Base-by-base conservation (phyloP, 1,140 invertebrate species). In the Anadara kagoshimensis region DNA sequence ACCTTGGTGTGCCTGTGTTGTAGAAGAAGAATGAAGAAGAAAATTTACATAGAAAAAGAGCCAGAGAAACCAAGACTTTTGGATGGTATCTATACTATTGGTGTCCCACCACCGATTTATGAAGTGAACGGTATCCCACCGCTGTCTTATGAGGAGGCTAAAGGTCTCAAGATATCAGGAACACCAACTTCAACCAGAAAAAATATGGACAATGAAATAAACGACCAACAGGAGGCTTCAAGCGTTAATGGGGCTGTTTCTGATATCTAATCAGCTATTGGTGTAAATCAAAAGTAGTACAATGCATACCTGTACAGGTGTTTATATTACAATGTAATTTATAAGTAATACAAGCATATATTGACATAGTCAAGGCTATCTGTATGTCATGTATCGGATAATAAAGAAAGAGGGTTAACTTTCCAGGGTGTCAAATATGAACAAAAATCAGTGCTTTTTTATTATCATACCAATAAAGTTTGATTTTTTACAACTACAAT, bases 71-170 rank as follows among this genome's bases (percentile, higher is more conserved):
- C 69, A n/a, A 69, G 62, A 53, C 24, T 78, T 20, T 62, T 70
- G 49, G 76, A 78, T 22, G 68, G 58, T 14, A 69, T 78, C 22
- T 78, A 75, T 54, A 74, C 72, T 2, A 71, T 78, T 36, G 72
- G 71, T 36, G 64, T 74, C 16, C 64, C 72, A 20, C 76, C 76
- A 8, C 76, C 76, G 5, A 65, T 75, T 10, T 78, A 78, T 49
- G 76, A 78, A 65, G 68, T 73, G 41, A 69, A 78, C 22, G 76
- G 76, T 11, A 78, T 78, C 36, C 76, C 72, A 10, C 72, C 72
- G n/a, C 58, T 78, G 16, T 78, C 76, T 5, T 78, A 78, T 49
- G 76, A 78, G 65, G 76, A 78, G 56, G 76, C 73, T 10, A 71
- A 74, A 62, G 76, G 76, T 7, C 65, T 69, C 45, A 74, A 70